These are phyloP conservation scores for Melanostoma mellinum DNA, from an alignment of 2,888 invertebrate genomes.

Conservation along the genomic window DNA sequence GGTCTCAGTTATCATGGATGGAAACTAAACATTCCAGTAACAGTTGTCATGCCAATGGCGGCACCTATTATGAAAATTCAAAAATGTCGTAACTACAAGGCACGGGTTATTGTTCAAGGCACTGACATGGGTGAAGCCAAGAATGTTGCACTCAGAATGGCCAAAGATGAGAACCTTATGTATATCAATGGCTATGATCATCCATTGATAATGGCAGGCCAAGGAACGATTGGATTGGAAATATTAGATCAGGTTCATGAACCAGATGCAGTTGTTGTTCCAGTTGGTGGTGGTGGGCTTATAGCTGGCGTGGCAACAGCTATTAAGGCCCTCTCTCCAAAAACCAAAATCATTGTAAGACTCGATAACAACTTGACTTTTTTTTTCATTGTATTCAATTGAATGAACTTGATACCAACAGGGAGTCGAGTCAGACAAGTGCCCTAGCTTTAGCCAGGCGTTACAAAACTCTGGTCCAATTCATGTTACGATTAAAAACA, in stretches of 20 bases:
- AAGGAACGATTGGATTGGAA: conserved; percentile 96
- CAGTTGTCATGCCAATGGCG: conserved; percentile 97
- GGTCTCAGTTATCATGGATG: conserved; percentile 90
- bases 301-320: conserved; percentile 95
- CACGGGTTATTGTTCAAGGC: conserved; percentile 89
- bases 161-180: conserved; percentile 87
- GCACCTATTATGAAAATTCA: conserved; percentile 98
- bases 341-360: conserved; percentile 92
- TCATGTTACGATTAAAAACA: conserved; percentile 86
- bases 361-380: conserved; percentile 68
- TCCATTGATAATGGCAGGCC: conserved; percentile 96
- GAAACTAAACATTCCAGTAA: conserved; percentile 87
- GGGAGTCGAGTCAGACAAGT: conserved; percentile 96
- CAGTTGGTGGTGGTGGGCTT: conserved; percentile 95
- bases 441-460: conserved; percentile 92
- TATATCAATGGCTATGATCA: conserved; percentile 98
- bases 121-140: conserved; percentile 93
- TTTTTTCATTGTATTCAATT: too few relatives aligned
- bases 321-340: conserved; percentile 92
- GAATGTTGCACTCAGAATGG: conserved; percentile 88
- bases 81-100: conserved; percentile 92
- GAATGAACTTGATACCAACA: conserved; percentile 76
- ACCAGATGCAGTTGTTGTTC: conserved; percentile 94
- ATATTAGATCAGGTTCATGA: conserved; percentile 94
- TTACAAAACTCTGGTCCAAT: conserved; percentile 87